Conservation (phyloP, 2,113 vertebrate species). For the Oncorhynchus keta region DNA sequence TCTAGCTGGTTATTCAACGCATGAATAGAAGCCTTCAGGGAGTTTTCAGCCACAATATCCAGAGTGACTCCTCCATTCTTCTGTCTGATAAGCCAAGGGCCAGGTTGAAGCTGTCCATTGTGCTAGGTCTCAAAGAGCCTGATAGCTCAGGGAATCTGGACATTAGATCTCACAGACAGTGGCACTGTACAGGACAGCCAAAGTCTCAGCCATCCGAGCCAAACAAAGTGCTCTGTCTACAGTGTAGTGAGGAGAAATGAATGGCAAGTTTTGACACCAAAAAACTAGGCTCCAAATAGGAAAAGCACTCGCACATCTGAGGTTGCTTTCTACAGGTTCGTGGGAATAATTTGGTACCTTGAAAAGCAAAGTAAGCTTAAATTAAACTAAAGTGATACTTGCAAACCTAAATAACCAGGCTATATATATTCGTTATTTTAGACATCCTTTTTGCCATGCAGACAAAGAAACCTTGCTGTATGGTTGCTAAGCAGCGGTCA, state of each 20-base stretch:
- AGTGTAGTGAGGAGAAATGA: not conserved
- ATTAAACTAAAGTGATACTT: no score
- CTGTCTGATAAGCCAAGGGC: constrained; percentile 40
- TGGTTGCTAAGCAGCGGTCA: not conserved
- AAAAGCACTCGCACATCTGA: no score
- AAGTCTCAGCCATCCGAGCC: constrained; percentile 16
- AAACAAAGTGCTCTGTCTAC: constrained; percentile 1
- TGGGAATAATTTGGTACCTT: no score
- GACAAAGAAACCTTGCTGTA: not conserved
- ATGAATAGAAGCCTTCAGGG: constrained; percentile 41
- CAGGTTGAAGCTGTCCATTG: constrained; percentile 47
- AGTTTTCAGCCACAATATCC: constrained; percentile 33
- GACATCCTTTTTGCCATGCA: not conserved
- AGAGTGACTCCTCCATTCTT: constrained; percentile 48
- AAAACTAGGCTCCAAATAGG: no score
- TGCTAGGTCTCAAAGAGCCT: constrained; percentile 35
- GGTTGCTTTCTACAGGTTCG: no score
- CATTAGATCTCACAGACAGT: constrained; percentile 9
- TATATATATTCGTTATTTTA: no score
- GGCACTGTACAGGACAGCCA: constrained; percentile 13
- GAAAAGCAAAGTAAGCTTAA: no score
- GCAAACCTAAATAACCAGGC: no score
- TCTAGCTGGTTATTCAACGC: constrained; percentile 35
- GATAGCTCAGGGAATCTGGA: constrained; percentile 29
- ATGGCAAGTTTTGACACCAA: not conserved